Evolutionary conservation across 1,140 invertebrate genomes (phyloP), one percentile per base, ranked within the genome.

Genomic region (Brachionus rotundiformis): DNA sequence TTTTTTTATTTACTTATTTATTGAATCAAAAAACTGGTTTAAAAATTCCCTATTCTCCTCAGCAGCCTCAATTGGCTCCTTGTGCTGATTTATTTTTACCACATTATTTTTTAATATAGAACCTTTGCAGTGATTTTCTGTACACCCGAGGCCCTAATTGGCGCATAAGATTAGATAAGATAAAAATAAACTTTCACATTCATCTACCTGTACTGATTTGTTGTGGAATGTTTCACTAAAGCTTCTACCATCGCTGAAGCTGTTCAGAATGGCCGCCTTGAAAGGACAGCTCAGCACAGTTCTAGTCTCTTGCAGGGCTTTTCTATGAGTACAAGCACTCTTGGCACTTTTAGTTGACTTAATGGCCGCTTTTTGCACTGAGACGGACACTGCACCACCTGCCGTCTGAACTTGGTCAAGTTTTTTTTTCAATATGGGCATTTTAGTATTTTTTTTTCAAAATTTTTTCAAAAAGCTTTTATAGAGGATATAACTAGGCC

Each of bases 201-300:
- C 11, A 19, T 25, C 6, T 73, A 73, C 68, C 19, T 73, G 23
- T 1, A 44, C 68, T 11, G 68, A 73, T 41, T 73, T 73, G 25
- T 41, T 73, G 41, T 73, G 68, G 44, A 73, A 73, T 25, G 3
- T 44, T 25, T 73, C 68, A 23, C 25, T 44, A 44, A 73, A 73
- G n/a, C 33, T 44, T 25, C 68, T 73, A 13, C 36, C 25, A 44
- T 73, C 36, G 8, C 33, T 73, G 29, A 41, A 73, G 27, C 68
- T 73, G 25, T 73, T 73, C 29, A 73, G 16, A 73, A 25, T 47
- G 19, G 41, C 25, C 10, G 36, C 6, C 44, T 44, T 73, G 25
- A 73, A 73, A 0, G 68, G 68, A 29, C 68, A 73, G 19, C 2
- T 25, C 13, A 31, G 6, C 16, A 68, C 63, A 23, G n/a, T 8